Evolutionary conservation across 2,797 vertebrate genomes (phyloP).

Genomic region (Acestrorhynchus altus): DNA sequence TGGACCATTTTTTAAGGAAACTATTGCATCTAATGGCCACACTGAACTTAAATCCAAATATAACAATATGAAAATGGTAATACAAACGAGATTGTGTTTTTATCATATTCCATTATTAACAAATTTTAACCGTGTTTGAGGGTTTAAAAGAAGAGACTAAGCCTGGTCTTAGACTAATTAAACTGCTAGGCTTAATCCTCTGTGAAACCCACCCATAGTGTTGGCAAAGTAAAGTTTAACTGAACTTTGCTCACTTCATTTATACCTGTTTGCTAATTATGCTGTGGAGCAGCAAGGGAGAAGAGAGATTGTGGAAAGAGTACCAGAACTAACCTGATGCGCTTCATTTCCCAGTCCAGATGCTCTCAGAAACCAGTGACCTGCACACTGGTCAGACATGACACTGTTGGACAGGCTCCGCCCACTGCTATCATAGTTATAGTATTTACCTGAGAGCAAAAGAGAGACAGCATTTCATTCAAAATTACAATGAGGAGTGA

Average conservation of each 20-base stretch:
- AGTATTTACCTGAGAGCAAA: constrained; percentile 86
- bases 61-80: too few relatives aligned
- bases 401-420: constrained; percentile 84
- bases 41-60: not conserved
- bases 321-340: constrained; percentile 77
- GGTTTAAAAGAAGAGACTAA: too few relatives aligned
- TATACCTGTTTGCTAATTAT: too few relatives aligned
- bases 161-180: too few relatives aligned
- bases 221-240: too few relatives aligned
- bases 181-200: too few relatives aligned
- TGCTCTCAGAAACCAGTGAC: constrained; percentile 93
- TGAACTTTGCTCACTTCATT: too few relatives aligned
- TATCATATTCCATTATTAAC: too few relatives aligned
- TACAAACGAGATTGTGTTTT: too few relatives aligned
- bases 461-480: not conserved
- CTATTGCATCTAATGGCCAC: not conserved
- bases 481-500: too few relatives aligned
- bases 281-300: not conserved
- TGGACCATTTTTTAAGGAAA: not conserved
- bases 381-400: constrained; percentile 98
- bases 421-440: constrained; percentile 96
- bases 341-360: constrained; percentile 87
- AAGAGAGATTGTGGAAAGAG: not conserved
- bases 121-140: too few relatives aligned
- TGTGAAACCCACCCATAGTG: too few relatives aligned